Conservation (phyloP, 2,113 vertebrate species). For the Trichomycterus rosablanca region DNA sequence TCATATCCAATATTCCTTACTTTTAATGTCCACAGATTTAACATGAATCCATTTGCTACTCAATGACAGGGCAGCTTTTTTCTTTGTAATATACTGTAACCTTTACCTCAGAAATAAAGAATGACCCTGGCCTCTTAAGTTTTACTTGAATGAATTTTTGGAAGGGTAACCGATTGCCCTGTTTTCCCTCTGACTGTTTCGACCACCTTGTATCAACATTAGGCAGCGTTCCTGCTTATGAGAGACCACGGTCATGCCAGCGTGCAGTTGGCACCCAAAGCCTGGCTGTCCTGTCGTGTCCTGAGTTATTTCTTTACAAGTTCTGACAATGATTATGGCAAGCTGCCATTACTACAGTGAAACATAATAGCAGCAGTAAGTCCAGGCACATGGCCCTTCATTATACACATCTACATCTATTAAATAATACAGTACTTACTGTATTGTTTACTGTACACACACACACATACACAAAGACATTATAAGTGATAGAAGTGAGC, state of each 20-base stretch:
- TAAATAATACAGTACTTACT: slow-evolving; percentile 15
- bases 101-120: slow-evolving; percentile 28
- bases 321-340: slow-evolving; percentile 8
- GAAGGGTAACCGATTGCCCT: slow-evolving; percentile 18
- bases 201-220: slow-evolving; percentile 39
- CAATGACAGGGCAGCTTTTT: not conserved
- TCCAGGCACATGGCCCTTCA: too few species aligned
- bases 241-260: slow-evolving; percentile 8
- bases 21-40: slow-evolving; percentile 17
- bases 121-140: slow-evolving; percentile 22
- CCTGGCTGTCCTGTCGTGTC: slow-evolving; percentile 27
- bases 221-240: slow-evolving; percentile 28
- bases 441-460: not conserved
- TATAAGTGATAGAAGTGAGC: too few species aligned
- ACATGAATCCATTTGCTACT: slow-evolving; percentile 8
- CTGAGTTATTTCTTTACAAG: too few species aligned
- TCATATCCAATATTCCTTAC: slow-evolving; percentile 24
- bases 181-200: slow-evolving; percentile 34
- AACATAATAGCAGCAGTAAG: too few species aligned
- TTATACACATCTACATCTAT: too few species aligned
- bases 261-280: slow-evolving; percentile 16
- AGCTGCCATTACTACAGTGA: slow-evolving; percentile 16
- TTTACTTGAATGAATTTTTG: slow-evolving; percentile 41
- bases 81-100: slow-evolving; percentile 6
- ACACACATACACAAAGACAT: slow-evolving; percentile 24